Evolutionary conservation across 1,140 invertebrate genomes (phyloP).

Genomic region (Alviniconcha marisindica): DNA sequence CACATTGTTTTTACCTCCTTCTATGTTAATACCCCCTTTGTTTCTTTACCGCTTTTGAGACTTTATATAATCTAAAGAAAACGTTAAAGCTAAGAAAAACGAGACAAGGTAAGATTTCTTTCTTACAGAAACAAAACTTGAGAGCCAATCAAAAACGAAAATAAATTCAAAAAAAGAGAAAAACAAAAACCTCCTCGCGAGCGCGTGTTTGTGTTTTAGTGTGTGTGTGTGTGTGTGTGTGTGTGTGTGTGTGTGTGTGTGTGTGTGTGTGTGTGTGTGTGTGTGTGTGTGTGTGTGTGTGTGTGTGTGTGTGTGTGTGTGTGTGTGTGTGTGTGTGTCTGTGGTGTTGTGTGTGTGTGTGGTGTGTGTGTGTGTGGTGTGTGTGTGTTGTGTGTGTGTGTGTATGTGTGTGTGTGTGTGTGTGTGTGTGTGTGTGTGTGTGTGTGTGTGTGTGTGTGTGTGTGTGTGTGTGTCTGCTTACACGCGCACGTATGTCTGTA

Average conservation of each 20-base stretch:
- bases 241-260: slow-evolving; percentile 14
- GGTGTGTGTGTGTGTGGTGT: slow-evolving; percentile 4
- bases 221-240: slow-evolving; percentile 10
- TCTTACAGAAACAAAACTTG: background rate
- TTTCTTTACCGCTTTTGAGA: too few species aligned
- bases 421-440: background rate
- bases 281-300: slow-evolving; percentile 2
- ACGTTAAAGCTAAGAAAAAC: background rate
- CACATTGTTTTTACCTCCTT: too few species aligned
- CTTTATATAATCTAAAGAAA: background rate
- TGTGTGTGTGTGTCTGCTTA: background rate
- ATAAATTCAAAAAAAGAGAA: background rate
- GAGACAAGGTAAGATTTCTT: background rate
- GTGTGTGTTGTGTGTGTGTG: background rate
- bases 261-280: slow-evolving; percentile 1
- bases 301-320: background rate
- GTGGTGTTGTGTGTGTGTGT: too few species aligned
- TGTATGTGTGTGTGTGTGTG: background rate
- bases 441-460: background rate
- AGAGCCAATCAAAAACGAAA: background rate
- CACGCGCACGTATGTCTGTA: background rate
- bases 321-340: background rate
- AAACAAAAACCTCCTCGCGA: background rate
- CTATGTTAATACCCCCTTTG: too few species aligned
- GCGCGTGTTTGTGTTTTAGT: background rate